These are phyloP conservation scores for Euleptes europaea DNA, from an alignment of 2,113 vertebrate species.

Conservation along the genomic window DNA sequence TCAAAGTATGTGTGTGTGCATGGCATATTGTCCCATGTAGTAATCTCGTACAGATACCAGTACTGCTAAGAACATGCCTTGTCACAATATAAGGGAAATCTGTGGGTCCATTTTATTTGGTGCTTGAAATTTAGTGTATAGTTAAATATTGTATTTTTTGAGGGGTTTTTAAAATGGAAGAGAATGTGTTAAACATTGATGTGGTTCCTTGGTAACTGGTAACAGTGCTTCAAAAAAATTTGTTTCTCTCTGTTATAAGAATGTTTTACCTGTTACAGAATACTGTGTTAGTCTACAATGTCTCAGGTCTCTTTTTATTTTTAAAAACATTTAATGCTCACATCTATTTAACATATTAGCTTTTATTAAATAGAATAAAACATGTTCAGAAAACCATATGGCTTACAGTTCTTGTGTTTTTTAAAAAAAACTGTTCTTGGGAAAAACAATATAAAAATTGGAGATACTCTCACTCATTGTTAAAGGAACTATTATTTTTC, in stretches of 20 bases:
- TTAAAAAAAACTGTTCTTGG: background rate
- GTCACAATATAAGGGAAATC: rapidly evolving
- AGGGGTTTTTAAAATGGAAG: background rate
- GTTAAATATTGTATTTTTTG: background rate
- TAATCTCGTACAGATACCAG: conserved; percentile 8
- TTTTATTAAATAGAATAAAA: background rate
- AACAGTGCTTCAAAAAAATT: background rate
- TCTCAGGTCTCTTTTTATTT: background rate
- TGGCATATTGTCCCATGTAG: background rate
- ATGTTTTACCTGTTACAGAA: background rate
- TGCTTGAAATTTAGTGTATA: background rate
- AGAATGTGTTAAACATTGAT: background rate
- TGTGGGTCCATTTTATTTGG: background rate
- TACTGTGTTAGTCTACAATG: background rate
- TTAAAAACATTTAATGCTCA: background rate
- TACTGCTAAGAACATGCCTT: background rate
- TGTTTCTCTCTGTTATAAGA: background rate
- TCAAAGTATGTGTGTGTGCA: background rate
- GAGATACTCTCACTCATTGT: background rate
- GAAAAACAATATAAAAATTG: background rate
- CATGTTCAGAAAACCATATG: background rate
- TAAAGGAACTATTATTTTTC: background rate
- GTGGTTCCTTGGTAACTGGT: background rate
- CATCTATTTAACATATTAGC: background rate
- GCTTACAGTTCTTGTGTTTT: background rate